A percentile compares a stretch with the other conserved stretches of the same genome.
phyloP scores from a whole-genome alignment of 2,797 vertebrate genomes.

The Jordanella pulchra region DNA sequence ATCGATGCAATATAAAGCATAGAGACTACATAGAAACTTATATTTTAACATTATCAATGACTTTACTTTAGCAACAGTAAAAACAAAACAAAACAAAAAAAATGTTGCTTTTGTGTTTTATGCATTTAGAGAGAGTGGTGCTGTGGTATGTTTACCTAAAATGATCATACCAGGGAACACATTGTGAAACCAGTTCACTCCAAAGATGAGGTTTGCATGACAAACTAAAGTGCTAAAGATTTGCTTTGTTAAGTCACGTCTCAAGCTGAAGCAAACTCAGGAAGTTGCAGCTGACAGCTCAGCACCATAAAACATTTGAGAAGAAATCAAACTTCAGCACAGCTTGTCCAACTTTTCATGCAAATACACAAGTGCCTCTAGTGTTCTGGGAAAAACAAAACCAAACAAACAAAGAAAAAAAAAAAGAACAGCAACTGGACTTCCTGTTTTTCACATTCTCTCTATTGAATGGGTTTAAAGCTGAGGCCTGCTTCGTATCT shows the following conservation, averaged over 20 bases:
- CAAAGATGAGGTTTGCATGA: not conserved
- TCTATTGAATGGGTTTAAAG: slow-evolving; percentile 42
- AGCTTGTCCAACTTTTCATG: slow-evolving; percentile 31
- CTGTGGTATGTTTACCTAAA: not conserved
- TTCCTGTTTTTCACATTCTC: slow-evolving; percentile 72
- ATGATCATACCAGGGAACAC: not conserved
- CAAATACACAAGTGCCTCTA: slow-evolving; percentile 49
- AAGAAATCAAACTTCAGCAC: slow-evolving; percentile 50
- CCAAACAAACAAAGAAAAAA: no score
- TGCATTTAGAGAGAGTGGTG: not conserved
- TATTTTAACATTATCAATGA: no score
- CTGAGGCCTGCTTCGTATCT: slow-evolving; percentile 30
- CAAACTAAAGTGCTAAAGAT: not conserved
- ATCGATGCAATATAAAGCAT: not conserved
- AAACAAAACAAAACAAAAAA: no score
- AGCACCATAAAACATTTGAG: slow-evolving; percentile 37
- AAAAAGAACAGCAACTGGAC: slow-evolving; percentile 60
- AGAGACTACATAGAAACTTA: no score
- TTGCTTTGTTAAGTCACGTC: slow-evolving; percentile 7
- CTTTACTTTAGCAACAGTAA: no score
- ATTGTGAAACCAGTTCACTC: not conserved
- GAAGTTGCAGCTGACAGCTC: slow-evolving; percentile 61
- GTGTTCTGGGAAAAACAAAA: slow-evolving; percentile 39
- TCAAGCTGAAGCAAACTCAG: slow-evolving; percentile 43
- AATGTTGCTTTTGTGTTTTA: not conserved